phyloP scores from a whole-genome alignment of 2,888 invertebrate genomes.

The Eupeodes latifasciatus region DNA sequence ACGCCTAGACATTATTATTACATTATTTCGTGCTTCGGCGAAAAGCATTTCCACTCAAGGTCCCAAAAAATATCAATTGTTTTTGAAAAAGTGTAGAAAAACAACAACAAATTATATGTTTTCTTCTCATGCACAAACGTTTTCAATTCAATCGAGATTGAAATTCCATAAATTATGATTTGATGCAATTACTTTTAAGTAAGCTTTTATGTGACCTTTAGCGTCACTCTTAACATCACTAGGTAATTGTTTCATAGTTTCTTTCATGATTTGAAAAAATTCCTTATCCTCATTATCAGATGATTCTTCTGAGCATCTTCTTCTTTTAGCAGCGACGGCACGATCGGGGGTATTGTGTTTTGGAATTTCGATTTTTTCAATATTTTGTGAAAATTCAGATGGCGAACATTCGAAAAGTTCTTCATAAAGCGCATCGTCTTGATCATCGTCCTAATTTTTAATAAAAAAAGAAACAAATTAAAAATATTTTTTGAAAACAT shows the following conservation, averaged over 20 bases:
- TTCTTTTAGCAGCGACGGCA: neutral
- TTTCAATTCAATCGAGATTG: neutral
- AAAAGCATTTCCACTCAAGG: too few species aligned
- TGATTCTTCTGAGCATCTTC: neutral
- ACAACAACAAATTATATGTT: too few species aligned
- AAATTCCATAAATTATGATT: neutral
- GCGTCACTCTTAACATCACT: neutral
- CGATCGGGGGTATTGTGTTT: neutral
- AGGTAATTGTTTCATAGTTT: slow-evolving; percentile 19
- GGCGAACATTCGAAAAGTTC: slow-evolving; percentile 22
- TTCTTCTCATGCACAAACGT: neutral
- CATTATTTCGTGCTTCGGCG: too few species aligned
- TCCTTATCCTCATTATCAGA: slow-evolving; percentile 15
- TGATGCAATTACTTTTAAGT: slow-evolving; percentile 23
- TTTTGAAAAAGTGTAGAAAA: too few species aligned
- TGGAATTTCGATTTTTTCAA: neutral
- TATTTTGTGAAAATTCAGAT: slow-evolving; percentile 2
- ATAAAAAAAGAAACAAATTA: neutral
- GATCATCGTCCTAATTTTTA: neutral
- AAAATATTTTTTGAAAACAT: neutral
- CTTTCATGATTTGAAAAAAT: neutral
- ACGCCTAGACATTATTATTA: too few species aligned
- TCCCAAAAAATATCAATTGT: too few species aligned
- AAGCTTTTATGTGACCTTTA: slow-evolving; percentile 23
- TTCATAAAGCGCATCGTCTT: slow-evolving; percentile 3